Evolutionary conservation across 1,140 invertebrate genomes (phyloP), one percentile per base, ranked within the genome.

Genomic region (Drosophila orena): DNA sequence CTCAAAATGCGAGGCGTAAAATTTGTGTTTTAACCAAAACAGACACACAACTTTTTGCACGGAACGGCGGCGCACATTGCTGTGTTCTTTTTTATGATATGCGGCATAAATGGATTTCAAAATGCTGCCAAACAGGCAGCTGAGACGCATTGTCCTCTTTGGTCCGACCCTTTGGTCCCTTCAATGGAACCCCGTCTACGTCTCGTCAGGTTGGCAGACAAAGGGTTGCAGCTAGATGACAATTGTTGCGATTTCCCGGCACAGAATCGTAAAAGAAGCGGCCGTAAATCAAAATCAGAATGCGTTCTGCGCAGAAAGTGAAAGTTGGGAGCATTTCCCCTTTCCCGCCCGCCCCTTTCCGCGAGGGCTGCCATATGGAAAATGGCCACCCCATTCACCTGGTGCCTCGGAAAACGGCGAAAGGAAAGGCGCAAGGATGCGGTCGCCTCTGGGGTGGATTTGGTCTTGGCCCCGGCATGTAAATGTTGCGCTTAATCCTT

Each of bases 31-130:
- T 77, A 77, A 61, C 72, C 65, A 89, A 88, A 88, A 88, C 47
- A 80, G 68, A 65, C 66, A 70, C 42, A 34, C 79, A 49, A 64
- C 37, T 68, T 71, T 85, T 71, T 85, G 57, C 68, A 85, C 77
- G 81, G 72, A 70, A 53, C 42, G 30, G 73, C 49, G 56, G 58
- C 57, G 70, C 65, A 79, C 79, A 55, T 66, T 62, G 43, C 73
- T 57, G 72, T 34, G 52, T 75, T 57, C 57, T 78, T 84, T 83
- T 88, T 88, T 88, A 88, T 77, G 84, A 89, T 89, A 80, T 79
- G 85, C 84, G 84, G 76, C 79, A 74, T 88, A 88, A 88, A 88
- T 89, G 84, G 77, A 89, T 89, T 88, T 81, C 44, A 71, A 84
- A 79, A 71, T 88, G 76, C 79, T 88, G 81, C 60, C 79, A 84